Evolutionary conservation across 30 jellyfish, hydroid and myxozoan genomes (phyloP).

Genomic region (Aurelia aurita): DNA sequence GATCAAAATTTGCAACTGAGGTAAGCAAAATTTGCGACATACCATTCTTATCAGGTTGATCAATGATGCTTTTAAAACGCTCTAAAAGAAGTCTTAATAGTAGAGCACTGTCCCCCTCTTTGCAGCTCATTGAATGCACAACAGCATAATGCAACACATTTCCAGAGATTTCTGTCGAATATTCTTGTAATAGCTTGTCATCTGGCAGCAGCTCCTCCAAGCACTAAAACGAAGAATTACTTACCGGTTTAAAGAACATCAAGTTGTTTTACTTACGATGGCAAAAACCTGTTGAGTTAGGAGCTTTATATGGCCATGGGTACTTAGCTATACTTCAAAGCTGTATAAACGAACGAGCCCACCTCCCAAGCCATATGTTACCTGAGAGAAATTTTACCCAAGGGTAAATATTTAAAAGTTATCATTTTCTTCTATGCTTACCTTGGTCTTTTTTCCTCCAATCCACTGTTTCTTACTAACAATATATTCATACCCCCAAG

Average conservation of each 20-base stretch:
- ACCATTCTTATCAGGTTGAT: conserved; percentile 75
- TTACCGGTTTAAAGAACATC: background rate
- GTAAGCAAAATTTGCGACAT: conserved; percentile 7
- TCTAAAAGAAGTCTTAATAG: conserved; percentile 51
- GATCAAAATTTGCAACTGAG: background rate
- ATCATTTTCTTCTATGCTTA: no score
- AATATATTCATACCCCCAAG: no score
- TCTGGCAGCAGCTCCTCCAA: conserved; percentile 33
- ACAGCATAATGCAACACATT: conserved; percentile 82
- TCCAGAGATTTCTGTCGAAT: conserved; percentile 58
- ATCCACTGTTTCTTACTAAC: no score
- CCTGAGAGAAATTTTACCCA: no score
- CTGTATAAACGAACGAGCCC: no score
- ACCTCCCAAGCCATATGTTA: no score
- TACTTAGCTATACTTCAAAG: no score
- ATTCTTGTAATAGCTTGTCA: background rate
- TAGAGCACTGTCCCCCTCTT: conserved; percentile 23
- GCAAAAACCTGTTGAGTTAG: no score
- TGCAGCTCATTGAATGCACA: conserved; percentile 46
- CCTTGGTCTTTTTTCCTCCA: no score
- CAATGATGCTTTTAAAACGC: conserved; percentile 28
- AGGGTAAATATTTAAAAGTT: no score
- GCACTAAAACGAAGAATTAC: background rate
- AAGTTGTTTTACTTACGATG: background rate
- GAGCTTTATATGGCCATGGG: no score